A percentile compares a stretch with the other conserved stretches of the same genome.
phyloP scores from a whole-genome alignment of 2,113 vertebrate species.

The Lampris incognitus region DNA sequence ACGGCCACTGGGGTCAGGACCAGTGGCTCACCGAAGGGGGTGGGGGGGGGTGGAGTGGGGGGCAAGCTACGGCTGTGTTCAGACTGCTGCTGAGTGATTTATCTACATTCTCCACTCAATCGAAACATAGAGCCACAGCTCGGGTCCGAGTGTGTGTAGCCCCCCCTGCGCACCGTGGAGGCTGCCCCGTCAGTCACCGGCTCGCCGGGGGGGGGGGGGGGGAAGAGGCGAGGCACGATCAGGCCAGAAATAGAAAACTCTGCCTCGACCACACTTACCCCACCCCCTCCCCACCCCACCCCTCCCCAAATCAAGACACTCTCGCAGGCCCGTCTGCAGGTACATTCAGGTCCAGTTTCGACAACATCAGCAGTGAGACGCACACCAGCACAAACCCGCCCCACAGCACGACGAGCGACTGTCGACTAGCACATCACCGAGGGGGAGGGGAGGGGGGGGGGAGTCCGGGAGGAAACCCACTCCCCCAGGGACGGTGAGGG shows the following conservation, averaged over 20 bases:
- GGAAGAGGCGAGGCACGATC: no score
- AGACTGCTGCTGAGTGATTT: constrained; percentile 16
- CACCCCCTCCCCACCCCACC: background rate
- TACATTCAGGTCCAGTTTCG: constrained; percentile 48
- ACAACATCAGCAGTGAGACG: constrained; percentile 39
- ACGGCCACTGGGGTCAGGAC: constrained; percentile 14
- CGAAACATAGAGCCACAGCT: background rate
- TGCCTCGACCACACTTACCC: background rate
- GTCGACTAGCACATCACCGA: constrained; percentile 60
- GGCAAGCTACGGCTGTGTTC: no score
- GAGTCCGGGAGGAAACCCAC: constrained; percentile 13
- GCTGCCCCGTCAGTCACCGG: constrained; percentile 4
- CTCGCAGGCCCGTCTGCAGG: constrained; percentile 17
- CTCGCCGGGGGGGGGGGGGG: constrained; percentile 16
- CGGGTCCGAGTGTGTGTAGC: no score
- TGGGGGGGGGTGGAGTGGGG: background rate
- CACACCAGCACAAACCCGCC: constrained; percentile 43
- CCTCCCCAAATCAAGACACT: constrained; percentile 1
- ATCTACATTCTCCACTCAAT: background rate
- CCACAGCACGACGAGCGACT: constrained; percentile 47
- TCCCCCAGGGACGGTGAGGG: constrained; percentile 14
- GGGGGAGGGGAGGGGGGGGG: constrained; percentile 19
- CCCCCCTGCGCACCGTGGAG: no score
- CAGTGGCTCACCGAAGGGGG: constrained; percentile 28
- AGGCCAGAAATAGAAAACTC: no score